phyloP scores from a whole-genome alignment of 2,888 invertebrate genomes.

The Selenia dentaria region DNA sequence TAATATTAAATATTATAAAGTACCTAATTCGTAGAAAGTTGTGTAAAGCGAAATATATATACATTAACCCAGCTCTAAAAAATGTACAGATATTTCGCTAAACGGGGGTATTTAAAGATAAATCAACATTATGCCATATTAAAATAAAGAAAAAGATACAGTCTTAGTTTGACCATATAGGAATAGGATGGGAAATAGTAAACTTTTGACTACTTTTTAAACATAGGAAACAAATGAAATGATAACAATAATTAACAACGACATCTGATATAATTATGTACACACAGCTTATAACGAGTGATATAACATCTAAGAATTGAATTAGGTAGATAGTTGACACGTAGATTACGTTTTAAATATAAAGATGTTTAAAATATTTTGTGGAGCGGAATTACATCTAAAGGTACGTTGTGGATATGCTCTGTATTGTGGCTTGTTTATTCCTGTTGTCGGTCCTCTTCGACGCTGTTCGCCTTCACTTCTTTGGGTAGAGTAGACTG shows the following conservation, averaged over 20 bases:
- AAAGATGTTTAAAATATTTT: slow-evolving; percentile 41
- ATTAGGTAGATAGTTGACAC: slow-evolving; percentile 57
- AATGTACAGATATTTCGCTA: slow-evolving; percentile 75
- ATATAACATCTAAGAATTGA: slow-evolving; percentile 69
- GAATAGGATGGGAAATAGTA: too few species aligned
- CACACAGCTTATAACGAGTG: slow-evolving; percentile 68
- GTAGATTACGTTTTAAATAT: slow-evolving; percentile 40
- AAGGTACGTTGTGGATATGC: slow-evolving; percentile 48
- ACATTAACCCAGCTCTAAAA: slow-evolving; percentile 80
- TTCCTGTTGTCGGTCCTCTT: slow-evolving; percentile 76
- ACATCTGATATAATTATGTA: slow-evolving; percentile 72
- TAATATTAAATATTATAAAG: slow-evolving; percentile 36
- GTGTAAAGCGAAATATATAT: slow-evolving; percentile 62
- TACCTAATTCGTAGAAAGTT: slow-evolving; percentile 37
- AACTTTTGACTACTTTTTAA: too few species aligned
- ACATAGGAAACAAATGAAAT: slow-evolving; percentile 23
- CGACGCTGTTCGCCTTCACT: slow-evolving; percentile 69
- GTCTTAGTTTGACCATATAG: too few species aligned
- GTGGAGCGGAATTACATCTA: slow-evolving; percentile 62
- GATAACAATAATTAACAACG: slow-evolving; percentile 36
- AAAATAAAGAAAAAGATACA: too few species aligned
- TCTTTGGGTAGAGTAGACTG: slow-evolving; percentile 76
- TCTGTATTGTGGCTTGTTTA: slow-evolving; percentile 42
- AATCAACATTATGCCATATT: too few species aligned
- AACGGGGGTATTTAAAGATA: slow-evolving; percentile 11